These are phyloP conservation scores for Arge pagana DNA, from an alignment of 2,888 invertebrate genomes.

Conservation along the genomic window DNA sequence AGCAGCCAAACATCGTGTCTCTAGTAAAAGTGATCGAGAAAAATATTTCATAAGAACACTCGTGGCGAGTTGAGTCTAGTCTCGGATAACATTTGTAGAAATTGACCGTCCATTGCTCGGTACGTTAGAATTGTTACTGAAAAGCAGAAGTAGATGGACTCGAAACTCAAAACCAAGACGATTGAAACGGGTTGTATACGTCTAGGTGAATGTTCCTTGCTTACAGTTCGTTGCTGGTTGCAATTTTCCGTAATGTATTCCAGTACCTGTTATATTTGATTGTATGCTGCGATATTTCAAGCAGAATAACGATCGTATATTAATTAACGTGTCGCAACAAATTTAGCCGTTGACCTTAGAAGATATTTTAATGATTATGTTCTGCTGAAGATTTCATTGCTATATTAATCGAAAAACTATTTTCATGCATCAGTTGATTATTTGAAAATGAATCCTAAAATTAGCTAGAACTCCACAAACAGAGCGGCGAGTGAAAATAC, in stretches of 20 bases:
- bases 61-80: not conserved
- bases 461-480: too few relatives aligned
- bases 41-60: conserved; percentile 4
- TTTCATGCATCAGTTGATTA: too few relatives aligned
- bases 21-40: not conserved
- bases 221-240: conserved; percentile 10
- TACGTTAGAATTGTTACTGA: conserved; percentile 10
- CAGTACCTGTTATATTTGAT: not conserved
- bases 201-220: conserved; percentile 12
- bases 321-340: too few relatives aligned
- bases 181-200: not conserved
- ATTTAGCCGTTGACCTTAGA: too few relatives aligned
- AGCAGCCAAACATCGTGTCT: not conserved
- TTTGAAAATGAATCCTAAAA: too few relatives aligned
- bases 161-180: not conserved
- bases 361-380: too few relatives aligned
- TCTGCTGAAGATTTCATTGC: too few relatives aligned
- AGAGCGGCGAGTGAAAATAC: too few relatives aligned
- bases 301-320: too few relatives aligned
- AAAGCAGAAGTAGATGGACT: conserved; percentile 10
- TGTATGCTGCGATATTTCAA: too few relatives aligned
- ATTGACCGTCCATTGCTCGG: conserved; percentile 22
- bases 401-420: too few relatives aligned
- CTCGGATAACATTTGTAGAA: conserved; percentile 16
- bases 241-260: not conserved